Base-by-base conservation (phyloP, 53 echinoderm and acorn worm species). In the Holothuria leucospilota region DNA sequence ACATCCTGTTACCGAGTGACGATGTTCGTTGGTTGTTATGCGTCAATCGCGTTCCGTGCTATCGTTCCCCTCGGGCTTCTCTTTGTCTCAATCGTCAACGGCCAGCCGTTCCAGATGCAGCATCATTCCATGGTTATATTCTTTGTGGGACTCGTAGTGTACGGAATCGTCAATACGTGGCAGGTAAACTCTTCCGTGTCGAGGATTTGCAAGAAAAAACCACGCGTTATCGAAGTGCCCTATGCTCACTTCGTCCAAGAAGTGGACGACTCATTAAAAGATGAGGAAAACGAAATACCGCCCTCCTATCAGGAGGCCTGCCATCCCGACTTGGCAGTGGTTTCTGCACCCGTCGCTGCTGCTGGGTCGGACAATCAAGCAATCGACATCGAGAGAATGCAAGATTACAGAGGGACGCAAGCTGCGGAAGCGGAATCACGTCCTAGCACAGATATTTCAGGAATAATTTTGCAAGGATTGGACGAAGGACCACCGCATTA, bases 81-180 rank as follows among this genome's bases (percentile, higher is more conserved):
- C 14, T 67, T 87, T 20, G 20, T 91, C 28, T 88, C 95, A 26
- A 91, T 95, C 10, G 46, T 91, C 60, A 85, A 91, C 59, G 95
- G 93, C 29, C 86, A 84, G 62, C 93, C 93, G 15, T 88, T 95
- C 64, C 63, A 87, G 38, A 95, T 95, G 95, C 86, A 88, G 58
- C 66, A 85, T 41, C 84, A 81, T 10, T 90, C 94, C 15, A 87
- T 90, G 13, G 82, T 88, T 18, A 26, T 61, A 28, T 96, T 96
- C 90, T 96, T 94, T 82, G 92, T 92, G 12, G 94, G 89, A 3
- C 90, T 96, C 40, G 63, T 96, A 59, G 90, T 92, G 39, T 94
- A 90, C 66, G 94, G 96, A 16, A 88, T 88, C 51, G 84, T 96
- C 68, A 96, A 96, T 90, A 94, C 94, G 1, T 94, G 94, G 96